Evolutionary conservation across 2,888 invertebrate species (phyloP).

Genomic region (Heliothis peltigera): DNA sequence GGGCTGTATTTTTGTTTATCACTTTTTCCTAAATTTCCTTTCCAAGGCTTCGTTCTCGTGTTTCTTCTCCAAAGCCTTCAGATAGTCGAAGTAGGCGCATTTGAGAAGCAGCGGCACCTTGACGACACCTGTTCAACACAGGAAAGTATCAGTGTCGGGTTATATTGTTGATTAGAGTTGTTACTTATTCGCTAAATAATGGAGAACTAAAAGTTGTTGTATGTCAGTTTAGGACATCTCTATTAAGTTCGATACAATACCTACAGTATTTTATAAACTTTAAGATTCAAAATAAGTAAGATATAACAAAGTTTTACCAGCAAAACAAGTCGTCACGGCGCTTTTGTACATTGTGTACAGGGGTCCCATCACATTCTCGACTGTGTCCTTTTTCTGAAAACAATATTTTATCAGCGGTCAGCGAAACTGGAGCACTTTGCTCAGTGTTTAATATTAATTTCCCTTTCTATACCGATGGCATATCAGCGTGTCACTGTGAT

Average conservation of each 20-base stretch:
- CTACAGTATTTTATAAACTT: too few relatives aligned
- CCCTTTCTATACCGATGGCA: slow-evolving; percentile 16
- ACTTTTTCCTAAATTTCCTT: slow-evolving; percentile 73
- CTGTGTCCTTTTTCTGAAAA: slow-evolving; percentile 78
- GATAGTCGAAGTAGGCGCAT: slow-evolving; percentile 83
- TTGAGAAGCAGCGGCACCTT: slow-evolving; percentile 83
- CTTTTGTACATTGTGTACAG: slow-evolving; percentile 78
- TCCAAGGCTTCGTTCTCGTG: slow-evolving; percentile 70
- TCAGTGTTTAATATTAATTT: slow-evolving; percentile 26
- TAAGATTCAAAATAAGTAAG: too few relatives aligned
- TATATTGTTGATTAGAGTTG: too few relatives aligned
- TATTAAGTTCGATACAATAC: too few relatives aligned
- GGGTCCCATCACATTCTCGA: slow-evolving; percentile 78
- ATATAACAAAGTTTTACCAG: too few relatives aligned
- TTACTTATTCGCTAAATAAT: too few relatives aligned
- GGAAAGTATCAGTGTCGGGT: too few relatives aligned
- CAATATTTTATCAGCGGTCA: slow-evolving; percentile 30
- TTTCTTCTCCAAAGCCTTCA: slow-evolving; percentile 76
- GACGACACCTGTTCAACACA: slow-evolving; percentile 76
- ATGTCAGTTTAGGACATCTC: too few relatives aligned
- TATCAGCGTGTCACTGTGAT: slow-evolving; percentile 39
- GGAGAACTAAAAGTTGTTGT: too few relatives aligned
- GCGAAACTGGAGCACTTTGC: slow-evolving; percentile 36
- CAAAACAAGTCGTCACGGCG: slow-evolving; percentile 80
- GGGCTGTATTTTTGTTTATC: slow-evolving; percentile 46